A percentile compares a stretch with the other conserved stretches of the same genome.
Evolutionary conservation across 2,888 invertebrate genomes (phyloP).

Genomic region (Rugalucina vietnamica): DNA sequence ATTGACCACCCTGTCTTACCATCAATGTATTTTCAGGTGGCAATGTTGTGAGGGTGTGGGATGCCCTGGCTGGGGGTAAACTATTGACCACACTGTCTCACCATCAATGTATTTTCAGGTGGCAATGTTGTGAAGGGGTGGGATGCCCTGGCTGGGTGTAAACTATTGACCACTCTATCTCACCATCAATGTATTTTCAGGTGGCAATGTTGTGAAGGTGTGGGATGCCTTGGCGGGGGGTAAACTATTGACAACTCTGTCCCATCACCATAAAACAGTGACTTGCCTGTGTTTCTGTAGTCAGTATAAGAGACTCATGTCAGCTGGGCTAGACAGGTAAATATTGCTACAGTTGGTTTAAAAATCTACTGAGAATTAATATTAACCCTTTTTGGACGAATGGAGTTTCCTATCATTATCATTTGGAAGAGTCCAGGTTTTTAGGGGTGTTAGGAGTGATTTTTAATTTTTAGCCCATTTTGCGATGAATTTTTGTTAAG

Average conservation of each 20-base stretch:
- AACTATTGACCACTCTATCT: too few species aligned
- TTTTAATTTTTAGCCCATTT: too few species aligned
- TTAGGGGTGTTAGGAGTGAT: too few species aligned
- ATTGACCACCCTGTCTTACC: conserved; percentile 93
- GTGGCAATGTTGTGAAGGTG: conserved; percentile 94
- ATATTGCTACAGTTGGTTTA: conserved; percentile 32
- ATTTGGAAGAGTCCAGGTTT: too few species aligned
- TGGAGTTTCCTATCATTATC: too few species aligned
- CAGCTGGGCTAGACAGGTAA: conserved; percentile 94
- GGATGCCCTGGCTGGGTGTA: conserved; percentile 93
- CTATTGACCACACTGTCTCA: conserved; percentile 93
- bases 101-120: too few species aligned
- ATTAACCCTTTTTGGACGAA: too few species aligned
- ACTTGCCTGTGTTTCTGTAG: conserved; percentile 93
- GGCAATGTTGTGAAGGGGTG: conserved; percentile 95
- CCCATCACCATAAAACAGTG: conserved; percentile 97
- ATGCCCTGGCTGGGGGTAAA: conserved; percentile 92
- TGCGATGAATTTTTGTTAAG: too few species aligned
- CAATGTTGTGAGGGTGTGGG: conserved; percentile 96
- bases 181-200: too few species aligned
- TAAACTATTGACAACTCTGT: conserved; percentile 91
- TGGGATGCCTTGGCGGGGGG: conserved; percentile 96
- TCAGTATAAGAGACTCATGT: conserved; percentile 92
- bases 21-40: conserved; percentile 94
- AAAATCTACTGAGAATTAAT: too few species aligned